Evolutionary conservation across 2,797 vertebrate species (phyloP).

Genomic region (Hybognathus amarus): DNA sequence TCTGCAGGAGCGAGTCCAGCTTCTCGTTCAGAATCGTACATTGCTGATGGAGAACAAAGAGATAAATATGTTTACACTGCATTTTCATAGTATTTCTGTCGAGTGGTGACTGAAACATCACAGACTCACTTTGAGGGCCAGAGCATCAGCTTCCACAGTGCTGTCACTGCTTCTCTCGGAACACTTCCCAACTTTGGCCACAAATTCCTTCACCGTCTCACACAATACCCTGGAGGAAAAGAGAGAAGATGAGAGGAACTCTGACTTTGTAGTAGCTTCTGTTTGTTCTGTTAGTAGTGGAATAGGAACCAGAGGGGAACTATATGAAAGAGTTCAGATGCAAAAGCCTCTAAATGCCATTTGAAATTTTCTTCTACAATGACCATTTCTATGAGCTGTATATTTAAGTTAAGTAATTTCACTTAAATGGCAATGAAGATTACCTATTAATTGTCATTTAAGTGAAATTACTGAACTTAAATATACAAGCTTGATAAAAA

Average conservation of each 20-base stretch:
- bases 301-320: background rate
- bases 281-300: background rate
- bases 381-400: no score
- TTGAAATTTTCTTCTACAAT: no score
- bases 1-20: slow-evolving; percentile 91
- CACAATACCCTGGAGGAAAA: slow-evolving; percentile 85
- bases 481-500: no score
- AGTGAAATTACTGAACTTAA: no score
- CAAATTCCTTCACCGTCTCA: slow-evolving; percentile 97
- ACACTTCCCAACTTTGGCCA: slow-evolving; percentile 94
- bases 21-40: slow-evolving; percentile 95
- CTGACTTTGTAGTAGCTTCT: background rate
- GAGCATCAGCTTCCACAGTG: slow-evolving; percentile 85
- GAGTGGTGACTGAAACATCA: background rate
- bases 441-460: no score
- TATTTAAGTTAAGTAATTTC: no score
- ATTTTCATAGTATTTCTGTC: background rate
- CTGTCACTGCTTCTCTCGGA: slow-evolving; percentile 90
- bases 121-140: slow-evolving; percentile 90
- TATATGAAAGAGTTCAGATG: no score
- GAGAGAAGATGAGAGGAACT: background rate
- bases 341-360: no score
- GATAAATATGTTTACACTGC: background rate
- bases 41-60: slow-evolving; percentile 67
- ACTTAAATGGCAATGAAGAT: no score